Percentiles rank a stretch among this genome's conserved stretches.
These are phyloP conservation scores for Acholoe squamosa DNA, from an alignment of 2,888 invertebrate species.

Conservation along the genomic window DNA sequence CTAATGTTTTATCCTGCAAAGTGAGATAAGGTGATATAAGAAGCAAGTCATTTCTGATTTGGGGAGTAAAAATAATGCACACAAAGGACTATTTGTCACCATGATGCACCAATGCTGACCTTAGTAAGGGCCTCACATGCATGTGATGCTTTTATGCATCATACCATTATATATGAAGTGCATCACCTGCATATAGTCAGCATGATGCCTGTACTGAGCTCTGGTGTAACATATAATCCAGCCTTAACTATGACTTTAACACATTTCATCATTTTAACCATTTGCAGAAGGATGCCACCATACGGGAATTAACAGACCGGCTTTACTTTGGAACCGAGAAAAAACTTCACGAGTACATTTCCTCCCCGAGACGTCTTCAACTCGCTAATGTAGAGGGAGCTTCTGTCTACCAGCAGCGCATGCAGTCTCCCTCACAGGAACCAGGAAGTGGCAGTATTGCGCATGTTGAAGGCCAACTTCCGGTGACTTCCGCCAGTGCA, in stretches of 20 bases:
- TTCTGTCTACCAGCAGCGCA: neutral
- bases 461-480: neutral
- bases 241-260: conserved; percentile 21
- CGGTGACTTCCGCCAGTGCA: neutral
- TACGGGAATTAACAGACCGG: conserved; percentile 69
- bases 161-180: too few relatives aligned
- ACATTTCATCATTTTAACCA: neutral
- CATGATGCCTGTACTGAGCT: neutral
- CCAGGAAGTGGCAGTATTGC: neutral
- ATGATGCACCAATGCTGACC: too few relatives aligned
- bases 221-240: too few relatives aligned
- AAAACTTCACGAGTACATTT: conserved; percentile 68
- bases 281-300: conserved; percentile 69
- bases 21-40: too few relatives aligned
- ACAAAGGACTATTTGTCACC: too few relatives aligned
- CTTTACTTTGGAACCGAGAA: conserved; percentile 67
- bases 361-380: conserved; percentile 23
- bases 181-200: neutral
- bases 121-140: too few relatives aligned
- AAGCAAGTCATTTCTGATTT: too few relatives aligned
- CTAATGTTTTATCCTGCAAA: too few relatives aligned
- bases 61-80: too few relatives aligned
- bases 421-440: neutral
- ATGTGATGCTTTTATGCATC: too few relatives aligned
- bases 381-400: neutral